Evolutionary conservation across 2,797 vertebrate genomes (phyloP).

Genomic region (Staurois parvus): DNA sequence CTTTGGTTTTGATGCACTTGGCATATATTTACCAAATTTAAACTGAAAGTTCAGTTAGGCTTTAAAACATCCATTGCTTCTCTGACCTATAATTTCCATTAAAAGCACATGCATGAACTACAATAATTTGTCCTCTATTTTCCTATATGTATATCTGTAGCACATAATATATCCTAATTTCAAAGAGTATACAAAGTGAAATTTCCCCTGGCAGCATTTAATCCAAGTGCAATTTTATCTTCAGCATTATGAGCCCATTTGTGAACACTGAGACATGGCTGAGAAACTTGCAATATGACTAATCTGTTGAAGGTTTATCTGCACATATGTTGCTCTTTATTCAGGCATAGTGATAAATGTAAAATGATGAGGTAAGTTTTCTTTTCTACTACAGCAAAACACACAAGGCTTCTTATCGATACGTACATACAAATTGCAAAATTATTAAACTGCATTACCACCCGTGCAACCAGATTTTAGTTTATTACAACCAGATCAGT

Average conservation of each 20-base stretch:
- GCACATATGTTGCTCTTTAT: constrained; percentile 65
- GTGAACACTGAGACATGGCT: constrained; percentile 72
- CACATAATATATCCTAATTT: constrained; percentile 39
- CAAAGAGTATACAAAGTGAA: constrained; percentile 65
- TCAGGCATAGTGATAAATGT: constrained; percentile 32
- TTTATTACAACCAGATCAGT: too few relatives aligned
- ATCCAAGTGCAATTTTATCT: constrained; percentile 72
- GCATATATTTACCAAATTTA: too few relatives aligned
- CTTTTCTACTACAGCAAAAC: not conserved
- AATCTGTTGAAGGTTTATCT: constrained; percentile 66
- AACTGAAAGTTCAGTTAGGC: too few relatives aligned
- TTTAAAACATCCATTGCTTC: too few relatives aligned
- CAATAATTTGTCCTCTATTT: not conserved
- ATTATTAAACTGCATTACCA: not conserved
- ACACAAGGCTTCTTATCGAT: not conserved
- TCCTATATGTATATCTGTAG: not conserved
- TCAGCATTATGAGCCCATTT: constrained; percentile 69
- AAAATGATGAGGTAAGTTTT: not conserved
- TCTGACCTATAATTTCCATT: too few relatives aligned
- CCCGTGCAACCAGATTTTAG: too few relatives aligned
- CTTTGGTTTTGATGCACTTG: too few relatives aligned
- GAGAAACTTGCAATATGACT: constrained; percentile 69
- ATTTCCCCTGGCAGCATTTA: constrained; percentile 70
- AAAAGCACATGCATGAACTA: not conserved
- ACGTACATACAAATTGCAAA: not conserved